Evolutionary conservation across 2,797 vertebrate species (phyloP).

Genomic region (Vespertilio murinus): DNA sequence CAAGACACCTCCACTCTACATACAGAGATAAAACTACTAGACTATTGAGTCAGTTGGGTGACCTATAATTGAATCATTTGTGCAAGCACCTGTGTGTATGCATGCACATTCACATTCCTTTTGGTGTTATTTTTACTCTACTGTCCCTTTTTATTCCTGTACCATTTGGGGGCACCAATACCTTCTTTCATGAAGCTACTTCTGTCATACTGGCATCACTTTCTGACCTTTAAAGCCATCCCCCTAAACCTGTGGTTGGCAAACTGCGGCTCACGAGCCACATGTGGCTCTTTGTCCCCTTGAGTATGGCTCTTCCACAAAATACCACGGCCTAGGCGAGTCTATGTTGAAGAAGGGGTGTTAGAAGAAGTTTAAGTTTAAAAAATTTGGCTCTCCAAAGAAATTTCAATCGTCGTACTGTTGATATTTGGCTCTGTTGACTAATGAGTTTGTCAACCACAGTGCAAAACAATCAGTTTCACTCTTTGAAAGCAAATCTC

Average conservation of each 20-base stretch:
- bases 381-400: no score
- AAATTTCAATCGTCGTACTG: no score
- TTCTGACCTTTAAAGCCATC: neutral
- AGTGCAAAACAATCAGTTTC: neutral
- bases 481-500: constrained; percentile 3
- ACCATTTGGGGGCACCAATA: neutral
- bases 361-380: no score
- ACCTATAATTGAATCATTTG: neutral
- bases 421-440: no score
- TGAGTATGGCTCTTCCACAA: no score
- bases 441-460: no score
- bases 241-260: neutral
- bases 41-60: neutral
- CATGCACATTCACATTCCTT: no score
- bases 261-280: no score
- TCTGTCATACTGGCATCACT: neutral
- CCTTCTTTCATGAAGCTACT: neutral
- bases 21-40: neutral
- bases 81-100: neutral
- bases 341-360: no score
- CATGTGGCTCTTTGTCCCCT: no score
- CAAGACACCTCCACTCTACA: neutral
- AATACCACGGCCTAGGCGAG: no score
- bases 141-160: neutral
- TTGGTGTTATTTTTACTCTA: neutral